Evolutionary conservation across 1,140 invertebrate species (phyloP), one percentile per base, ranked within the genome.

Genomic region (Drosophila paulistorum): DNA sequence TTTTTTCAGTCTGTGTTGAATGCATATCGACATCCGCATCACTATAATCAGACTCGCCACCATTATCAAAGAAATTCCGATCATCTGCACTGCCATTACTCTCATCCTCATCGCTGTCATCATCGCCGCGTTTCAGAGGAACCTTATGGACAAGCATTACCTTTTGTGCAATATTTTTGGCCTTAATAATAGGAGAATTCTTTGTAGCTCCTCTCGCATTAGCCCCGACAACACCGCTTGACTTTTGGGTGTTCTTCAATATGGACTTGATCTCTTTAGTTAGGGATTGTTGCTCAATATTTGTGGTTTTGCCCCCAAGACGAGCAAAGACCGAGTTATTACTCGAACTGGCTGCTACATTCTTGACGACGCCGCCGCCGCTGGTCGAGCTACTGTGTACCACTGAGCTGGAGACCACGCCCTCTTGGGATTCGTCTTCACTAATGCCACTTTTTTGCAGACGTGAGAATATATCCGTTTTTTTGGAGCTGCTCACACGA

Each of bases 71-170:
- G 9, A 51, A 10, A 13, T 62, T 61, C 7, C 66, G 33, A 6
- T 77, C 85, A n/a, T 91, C 75, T 80, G 87, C 79, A 62, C 80
- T 81, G 7, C 85, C 89, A 9, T 77, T 79, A 60, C 80, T 81
- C 6, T 89, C 83, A 13, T 77, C 72, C 17, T 90, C 90, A n/a
- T 90, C 90, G 57, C 78, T 78, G 57, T 87, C 86, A 58, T 75
- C 79, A 33, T 81, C 79, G 26, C 84, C 77, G n/a, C 71, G 35
- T 61, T 92, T 91, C 0, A 92, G 42, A 0, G 91, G 91, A 30
- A 91, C 90, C 55, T 91, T 92, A 59, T 91, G 89, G 4, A 92
- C 91, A 1, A 92, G 74, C 70, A 92, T 90, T 2, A 91, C 90
- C 68, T 92, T 92, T 39, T 91, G 89, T 51, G 65, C 75, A 30